phyloP scores from a whole-genome alignment of 1,140 invertebrate species.

The Drosophila littoralis region DNA sequence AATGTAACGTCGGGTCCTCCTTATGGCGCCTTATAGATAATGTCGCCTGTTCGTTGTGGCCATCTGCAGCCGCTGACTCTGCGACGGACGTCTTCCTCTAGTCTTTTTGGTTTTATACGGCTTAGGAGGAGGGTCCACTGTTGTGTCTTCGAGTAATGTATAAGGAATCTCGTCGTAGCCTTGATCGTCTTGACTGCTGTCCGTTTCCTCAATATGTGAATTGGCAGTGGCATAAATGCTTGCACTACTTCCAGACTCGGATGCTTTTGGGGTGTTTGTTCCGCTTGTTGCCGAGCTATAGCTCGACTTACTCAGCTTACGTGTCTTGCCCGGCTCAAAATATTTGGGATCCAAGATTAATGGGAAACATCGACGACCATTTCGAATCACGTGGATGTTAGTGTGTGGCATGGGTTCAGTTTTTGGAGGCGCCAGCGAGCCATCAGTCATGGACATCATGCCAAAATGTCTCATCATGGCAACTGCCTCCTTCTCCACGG shows the following conservation, averaged over 20 bases:
- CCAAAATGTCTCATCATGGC: constrained; percentile 75
- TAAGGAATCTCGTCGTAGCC: constrained; percentile 7
- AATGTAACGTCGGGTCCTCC: too few relatives aligned
- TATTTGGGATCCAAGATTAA: constrained; percentile 54
- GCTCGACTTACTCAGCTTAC: neutral
- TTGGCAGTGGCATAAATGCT: neutral
- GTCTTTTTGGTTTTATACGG: neutral
- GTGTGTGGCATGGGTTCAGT: constrained; percentile 3
- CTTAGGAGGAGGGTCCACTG: neutral
- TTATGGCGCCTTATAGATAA: neutral
- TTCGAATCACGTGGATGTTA: constrained; percentile 27
- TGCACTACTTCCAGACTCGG: neutral
- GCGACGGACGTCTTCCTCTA: neutral
- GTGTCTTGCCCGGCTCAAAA: constrained; percentile 52
- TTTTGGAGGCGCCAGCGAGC: neutral
- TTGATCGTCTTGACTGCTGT: neutral
- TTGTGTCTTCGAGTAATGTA: neutral
- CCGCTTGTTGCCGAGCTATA: neutral
- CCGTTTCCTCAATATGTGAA: neutral
- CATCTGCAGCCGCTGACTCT: neutral
- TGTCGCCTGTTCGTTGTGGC: neutral
- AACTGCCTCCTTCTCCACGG: constrained; percentile 60
- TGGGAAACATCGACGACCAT: constrained; percentile 37
- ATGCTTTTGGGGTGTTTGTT: neutral
- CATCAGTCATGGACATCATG: constrained; percentile 49